Percentiles rank a stretch among this genome's conserved stretches.
Evolutionary conservation across 2,888 invertebrate species (phyloP).

Genomic region (Caenorhabditis japonica): DNA sequence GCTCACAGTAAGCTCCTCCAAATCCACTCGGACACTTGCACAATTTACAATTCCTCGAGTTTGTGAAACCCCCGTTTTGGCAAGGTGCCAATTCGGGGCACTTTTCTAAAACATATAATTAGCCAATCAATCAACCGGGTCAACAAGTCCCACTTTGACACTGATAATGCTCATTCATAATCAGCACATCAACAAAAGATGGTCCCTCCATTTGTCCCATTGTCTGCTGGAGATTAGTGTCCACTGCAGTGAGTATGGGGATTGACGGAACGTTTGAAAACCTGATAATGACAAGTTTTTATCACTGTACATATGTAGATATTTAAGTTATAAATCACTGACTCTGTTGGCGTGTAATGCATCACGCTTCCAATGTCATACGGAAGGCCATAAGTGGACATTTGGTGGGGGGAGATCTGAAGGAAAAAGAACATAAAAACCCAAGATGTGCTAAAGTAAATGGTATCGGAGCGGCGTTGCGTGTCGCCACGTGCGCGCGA

Average conservation of each 20-base stretch:
- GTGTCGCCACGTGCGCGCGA: too few species aligned
- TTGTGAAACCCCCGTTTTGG: conserved; percentile 61
- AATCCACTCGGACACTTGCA: conserved; percentile 69
- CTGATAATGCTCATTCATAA: conserved; percentile 62
- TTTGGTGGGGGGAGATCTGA: conserved; percentile 50
- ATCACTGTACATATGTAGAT: too few species aligned
- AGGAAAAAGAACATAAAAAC: too few species aligned
- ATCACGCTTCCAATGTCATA: conserved; percentile 67
- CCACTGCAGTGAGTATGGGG: conserved; percentile 57
- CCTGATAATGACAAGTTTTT: conserved; percentile 18
- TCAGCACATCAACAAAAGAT: conserved; percentile 60
- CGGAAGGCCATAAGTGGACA: conserved; percentile 61
- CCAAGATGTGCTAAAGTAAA: too few species aligned
- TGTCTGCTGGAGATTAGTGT: conserved; percentile 62
- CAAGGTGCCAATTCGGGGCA: conserved; percentile 42
- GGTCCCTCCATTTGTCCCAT: conserved; percentile 67
- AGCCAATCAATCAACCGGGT: too few species aligned
- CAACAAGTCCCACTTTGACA: conserved; percentile 56
- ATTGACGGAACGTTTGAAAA: conserved; percentile 55
- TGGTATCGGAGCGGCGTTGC: too few species aligned
- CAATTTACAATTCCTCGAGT: conserved; percentile 55
- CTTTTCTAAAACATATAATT: conserved; percentile 3
- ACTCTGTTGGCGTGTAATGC: conserved; percentile 68
- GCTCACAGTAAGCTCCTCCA: conserved; percentile 58
- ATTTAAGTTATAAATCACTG: not conserved